A percentile compares a stretch with the other conserved stretches of the same genome.
Conservation (phyloP, 2,113 vertebrate genomes). For the Narcine bancroftii region DNA sequence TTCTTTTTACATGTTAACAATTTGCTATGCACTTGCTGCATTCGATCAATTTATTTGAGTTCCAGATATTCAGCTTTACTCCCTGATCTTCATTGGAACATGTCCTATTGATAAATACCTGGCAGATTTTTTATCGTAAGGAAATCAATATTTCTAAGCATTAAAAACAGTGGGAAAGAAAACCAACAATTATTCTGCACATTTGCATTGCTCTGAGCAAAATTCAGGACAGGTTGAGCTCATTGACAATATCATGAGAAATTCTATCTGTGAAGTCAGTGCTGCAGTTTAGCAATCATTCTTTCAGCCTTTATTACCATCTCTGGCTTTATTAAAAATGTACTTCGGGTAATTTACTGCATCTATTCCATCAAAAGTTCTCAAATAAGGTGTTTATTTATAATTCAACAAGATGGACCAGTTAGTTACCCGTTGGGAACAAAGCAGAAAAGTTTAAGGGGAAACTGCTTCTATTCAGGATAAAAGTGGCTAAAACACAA, state of each 20-base stretch:
- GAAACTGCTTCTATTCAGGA: neutral
- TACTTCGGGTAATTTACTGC: neutral
- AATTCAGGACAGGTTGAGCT: neutral
- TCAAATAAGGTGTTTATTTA: neutral
- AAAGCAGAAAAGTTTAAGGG: neutral
- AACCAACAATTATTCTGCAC: neutral
- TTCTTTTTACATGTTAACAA: neutral
- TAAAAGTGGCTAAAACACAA: neutral
- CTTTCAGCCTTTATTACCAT: slow-evolving; percentile 6
- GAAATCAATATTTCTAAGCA: neutral
- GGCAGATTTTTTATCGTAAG: neutral
- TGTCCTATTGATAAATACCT: neutral
- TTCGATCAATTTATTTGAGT: neutral
- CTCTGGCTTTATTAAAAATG: neutral
- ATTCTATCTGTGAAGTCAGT: neutral
- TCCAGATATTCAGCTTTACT: neutral
- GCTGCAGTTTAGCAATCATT: neutral
- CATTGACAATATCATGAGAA: neutral
- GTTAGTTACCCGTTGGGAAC: no score
- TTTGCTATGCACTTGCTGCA: neutral
- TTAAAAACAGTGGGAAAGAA: neutral
- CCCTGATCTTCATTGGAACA: neutral
- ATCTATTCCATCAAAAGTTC: neutral
- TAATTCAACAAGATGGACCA: no score
- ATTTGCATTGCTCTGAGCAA: neutral